These are phyloP conservation scores for Aphidius ervi DNA, from an alignment of 1,140 invertebrate genomes.

Conservation along the genomic window DNA sequence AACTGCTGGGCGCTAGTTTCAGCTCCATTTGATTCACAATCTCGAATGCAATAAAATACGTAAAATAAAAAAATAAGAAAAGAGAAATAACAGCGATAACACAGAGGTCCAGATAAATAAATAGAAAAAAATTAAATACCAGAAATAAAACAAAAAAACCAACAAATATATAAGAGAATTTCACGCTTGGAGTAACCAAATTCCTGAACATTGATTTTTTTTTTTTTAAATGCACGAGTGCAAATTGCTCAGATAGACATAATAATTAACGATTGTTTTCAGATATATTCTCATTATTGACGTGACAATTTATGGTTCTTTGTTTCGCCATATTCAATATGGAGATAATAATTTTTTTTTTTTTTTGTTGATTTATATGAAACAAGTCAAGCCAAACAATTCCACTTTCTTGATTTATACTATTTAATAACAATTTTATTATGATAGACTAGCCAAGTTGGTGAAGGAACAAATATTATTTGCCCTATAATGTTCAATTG, in stretches of 20 bases:
- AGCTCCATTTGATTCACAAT: background rate
- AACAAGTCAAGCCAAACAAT: background rate
- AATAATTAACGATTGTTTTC: constrained; percentile 7
- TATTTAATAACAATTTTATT: background rate
- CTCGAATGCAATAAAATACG: too few species aligned
- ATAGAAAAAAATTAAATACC: too few species aligned
- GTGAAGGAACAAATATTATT: too few species aligned
- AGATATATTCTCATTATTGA: background rate
- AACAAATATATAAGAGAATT: too few species aligned
- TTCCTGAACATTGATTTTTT: too few species aligned
- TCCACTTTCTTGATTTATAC: background rate
- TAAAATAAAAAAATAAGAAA: too few species aligned
- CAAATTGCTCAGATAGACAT: background rate
- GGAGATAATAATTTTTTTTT: background rate
- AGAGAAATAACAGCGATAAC: too few species aligned
- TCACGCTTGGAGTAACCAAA: too few species aligned
- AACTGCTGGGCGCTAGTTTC: too few species aligned
- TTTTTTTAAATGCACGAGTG: background rate
- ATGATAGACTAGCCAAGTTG: background rate
- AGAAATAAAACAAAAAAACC: too few species aligned
- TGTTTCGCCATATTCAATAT: constrained; percentile 10
- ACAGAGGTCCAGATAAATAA: too few species aligned
- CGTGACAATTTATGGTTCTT: constrained; percentile 16
- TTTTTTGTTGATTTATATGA: constrained; percentile 11
- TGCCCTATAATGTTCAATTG: background rate